Base-by-base conservation (phyloP, 1,140 invertebrate genomes). In the Calycopis cecrops region DNA sequence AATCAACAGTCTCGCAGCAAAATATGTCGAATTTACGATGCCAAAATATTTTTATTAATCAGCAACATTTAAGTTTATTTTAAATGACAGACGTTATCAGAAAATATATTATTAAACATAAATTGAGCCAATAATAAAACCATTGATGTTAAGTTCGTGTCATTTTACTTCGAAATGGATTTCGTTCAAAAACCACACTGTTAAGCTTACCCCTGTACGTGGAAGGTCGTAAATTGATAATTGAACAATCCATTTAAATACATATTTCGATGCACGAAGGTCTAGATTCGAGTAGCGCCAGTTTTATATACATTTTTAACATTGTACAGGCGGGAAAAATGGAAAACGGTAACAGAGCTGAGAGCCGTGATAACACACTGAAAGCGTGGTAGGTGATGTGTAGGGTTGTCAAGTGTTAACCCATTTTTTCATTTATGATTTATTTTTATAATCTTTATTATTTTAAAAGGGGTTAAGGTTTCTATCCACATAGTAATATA, bases 291-390 rank as follows among this genome's bases (percentile, higher is more conserved):
- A 18, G 44, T 62, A 60, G 9, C 21, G 49, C 42, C 16, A 47
- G 57, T 52, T 63, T 62, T 44, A 57, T 59, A 60, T 48, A 50
- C 35, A 59, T 59, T 59, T 59, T 62, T 42, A 55, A 59, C 56
- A 57, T 63, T 37, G 51, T 35, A 66, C 63, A 62, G 63, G 72
- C 69, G 73, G 74, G 77, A 86, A 86, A 86, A 86, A 86, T 78
- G 80, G 70, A 79, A 83, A 81, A 73, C 62, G 80, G 66, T 79
- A 79, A 81, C 80, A 84, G 71, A 57, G 68, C 75, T 81, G 83
- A 86, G 75, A 81, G 80, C 75, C 80, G 79, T 83, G 79, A 84
- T 86, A 83, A 79, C 79, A 79, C 73, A 63, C 65, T 76, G 72
- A 73, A 79, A 84, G 78, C 74, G 71, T 79, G 71, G 63, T 82